phyloP scores from a whole-genome alignment of 2,797 vertebrate genomes.

The Poecilia gillii region DNA sequence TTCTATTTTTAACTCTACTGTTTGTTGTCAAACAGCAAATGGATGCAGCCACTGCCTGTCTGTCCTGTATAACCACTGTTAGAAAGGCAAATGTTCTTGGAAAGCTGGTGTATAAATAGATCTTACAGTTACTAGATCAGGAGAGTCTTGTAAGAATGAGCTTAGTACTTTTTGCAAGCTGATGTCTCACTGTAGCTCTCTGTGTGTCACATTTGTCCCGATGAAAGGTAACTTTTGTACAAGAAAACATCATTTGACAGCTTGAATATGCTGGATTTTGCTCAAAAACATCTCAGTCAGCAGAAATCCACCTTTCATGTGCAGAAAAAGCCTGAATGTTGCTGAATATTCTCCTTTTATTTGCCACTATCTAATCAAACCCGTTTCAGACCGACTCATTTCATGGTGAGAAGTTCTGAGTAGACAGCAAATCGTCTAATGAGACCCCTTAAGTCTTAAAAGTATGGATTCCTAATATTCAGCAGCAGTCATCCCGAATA shows the following conservation, averaged over 20 bases:
- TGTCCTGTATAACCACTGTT: not conserved
- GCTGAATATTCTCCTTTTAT: not conserved
- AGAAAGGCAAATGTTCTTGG: not conserved
- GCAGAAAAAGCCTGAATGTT: not conserved
- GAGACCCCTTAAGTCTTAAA: not conserved
- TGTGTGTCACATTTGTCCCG: not conserved
- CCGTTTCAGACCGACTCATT: not conserved
- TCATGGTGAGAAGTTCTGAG: not conserved
- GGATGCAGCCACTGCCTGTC: not conserved
- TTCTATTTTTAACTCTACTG: not conserved
- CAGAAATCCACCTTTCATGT: not conserved
- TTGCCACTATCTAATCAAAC: not conserved
- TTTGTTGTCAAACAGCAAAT: not conserved
- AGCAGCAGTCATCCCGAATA: not conserved
- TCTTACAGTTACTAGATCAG: not conserved
- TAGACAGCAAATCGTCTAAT: not conserved
- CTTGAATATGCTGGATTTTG: not conserved
- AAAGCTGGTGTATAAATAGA: conserved; percentile 1
- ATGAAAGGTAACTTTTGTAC: not conserved
- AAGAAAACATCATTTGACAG: not conserved
- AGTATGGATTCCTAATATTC: conserved; percentile 2
- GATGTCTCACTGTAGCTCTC: not conserved
- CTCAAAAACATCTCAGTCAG: not conserved
- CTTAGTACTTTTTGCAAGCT: not conserved
- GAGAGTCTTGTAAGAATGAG: not conserved